Base-by-base conservation (phyloP, 2,113 vertebrate species). In the Zapus hudsonius region DNA sequence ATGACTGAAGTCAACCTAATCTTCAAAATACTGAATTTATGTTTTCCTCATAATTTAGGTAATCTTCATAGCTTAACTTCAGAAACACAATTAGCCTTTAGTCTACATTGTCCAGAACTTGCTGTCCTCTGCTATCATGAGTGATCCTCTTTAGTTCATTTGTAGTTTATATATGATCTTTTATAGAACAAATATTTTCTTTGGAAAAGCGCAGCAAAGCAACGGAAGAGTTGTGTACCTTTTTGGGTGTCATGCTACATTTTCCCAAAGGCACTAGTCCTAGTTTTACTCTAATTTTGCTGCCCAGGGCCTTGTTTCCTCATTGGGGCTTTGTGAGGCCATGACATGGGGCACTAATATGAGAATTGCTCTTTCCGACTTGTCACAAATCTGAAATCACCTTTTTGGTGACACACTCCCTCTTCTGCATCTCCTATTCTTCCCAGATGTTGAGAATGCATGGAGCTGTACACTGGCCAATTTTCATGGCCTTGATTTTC, bases 21-120 rank as follows among this genome's bases (percentile, higher is more conserved):
- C 47, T 87, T 75, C 38, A 80, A 89, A 90, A 80, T 81, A 4
- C 33, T 89, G 55, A 87, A 91, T 42, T 67, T 90, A 76, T 7
- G 2, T 17, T 72, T 27, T 72, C 5, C 16, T 91, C 29, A 70
- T n/a, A 86, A 80, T 89, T 80, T 76, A n/a, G n/a, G n/a, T n/a
- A n/a, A n/a, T n/a, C n/a, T n/a, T n/a, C n/a, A n/a, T n/a, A n/a
- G n/a, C n/a, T n/a, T n/a, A 66, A 22, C 4, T 36, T 89, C 70
- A 52, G 52, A 9, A 80, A 31, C 12, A 52, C 25, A 92, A 89
- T 5, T 7, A 81, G 25, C 12, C n/a, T 59, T 25, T 73, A 7
- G 78, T 66, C 19, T 79, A 87, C 52, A 70, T 61, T 84, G 55
- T 72, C 72, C 0, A 38, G 57, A 44, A 85, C 75, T 89, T 84